Percentiles rank a stretch among this genome's conserved stretches.
Conservation (phyloP, 2,888 invertebrate genomes). For the Seladonia tumulorum region DNA sequence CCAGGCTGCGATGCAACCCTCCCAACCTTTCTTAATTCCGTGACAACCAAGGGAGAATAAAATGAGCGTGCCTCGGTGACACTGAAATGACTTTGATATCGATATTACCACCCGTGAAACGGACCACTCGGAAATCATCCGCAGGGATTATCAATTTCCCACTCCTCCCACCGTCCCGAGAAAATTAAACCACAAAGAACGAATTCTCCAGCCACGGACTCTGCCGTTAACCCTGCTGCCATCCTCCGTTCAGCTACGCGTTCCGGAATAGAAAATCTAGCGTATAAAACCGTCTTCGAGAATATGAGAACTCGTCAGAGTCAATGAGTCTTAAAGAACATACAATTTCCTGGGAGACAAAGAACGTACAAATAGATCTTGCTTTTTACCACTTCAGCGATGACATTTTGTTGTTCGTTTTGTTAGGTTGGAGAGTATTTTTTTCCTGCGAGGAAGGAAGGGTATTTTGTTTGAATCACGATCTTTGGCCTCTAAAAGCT, state of each 20-base stretch:
- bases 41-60: constrained; percentile 23
- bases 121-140: constrained; percentile 12
- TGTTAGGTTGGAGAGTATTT: background rate
- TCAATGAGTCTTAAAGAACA: too few relatives aligned
- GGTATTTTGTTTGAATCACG: constrained; percentile 30
- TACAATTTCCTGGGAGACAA: too few relatives aligned
- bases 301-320: too few relatives aligned
- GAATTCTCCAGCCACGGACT: too few relatives aligned
- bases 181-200: background rate
- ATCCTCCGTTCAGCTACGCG: too few relatives aligned
- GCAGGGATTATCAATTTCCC: background rate
- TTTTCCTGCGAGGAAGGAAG: too few relatives aligned
- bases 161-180: background rate
- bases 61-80: constrained; percentile 22
- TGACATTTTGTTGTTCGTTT: too few relatives aligned
- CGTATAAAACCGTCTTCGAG: too few relatives aligned
- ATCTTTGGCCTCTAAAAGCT: constrained; percentile 45
- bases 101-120: constrained; percentile 43
- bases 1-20: constrained; percentile 17
- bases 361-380: too few relatives aligned
- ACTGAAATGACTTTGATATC: constrained; percentile 33
- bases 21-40: constrained; percentile 51
- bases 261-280: too few relatives aligned
- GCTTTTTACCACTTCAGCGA: too few relatives aligned
- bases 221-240: too few relatives aligned